Base-by-base conservation (phyloP, 2,888 invertebrate species). In the Hemaris fuciformis region DNA sequence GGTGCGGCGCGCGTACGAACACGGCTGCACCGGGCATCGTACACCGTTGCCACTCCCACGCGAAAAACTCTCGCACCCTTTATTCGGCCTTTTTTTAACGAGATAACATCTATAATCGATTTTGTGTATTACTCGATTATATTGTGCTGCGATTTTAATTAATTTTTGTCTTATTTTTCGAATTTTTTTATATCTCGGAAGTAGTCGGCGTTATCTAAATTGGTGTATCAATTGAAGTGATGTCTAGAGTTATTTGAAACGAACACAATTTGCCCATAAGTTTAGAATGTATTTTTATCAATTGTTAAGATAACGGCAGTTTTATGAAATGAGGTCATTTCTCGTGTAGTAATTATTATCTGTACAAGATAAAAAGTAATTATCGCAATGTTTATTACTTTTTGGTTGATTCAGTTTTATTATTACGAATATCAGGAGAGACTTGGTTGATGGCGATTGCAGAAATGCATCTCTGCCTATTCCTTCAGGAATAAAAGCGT, bases 41-140 rank as follows among this genome's bases (percentile, higher is more conserved):
- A n/a, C n/a, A n/a, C n/a, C n/a, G 38, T n/a, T 13, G 45, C 20
- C 42, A 59, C 43, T 59, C 58, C 58, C 58, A 59, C 58, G 25
- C 58, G 43, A 25, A 59, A 59, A 18, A 13, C n/a, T 27, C 48
- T 27, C 48, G 25, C 53, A 18, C 27, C 1, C 27, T 31, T 7
- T 1, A 31, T 27, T 8, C 3, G 18, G 3, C 8, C 27, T 18
- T 31, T 10, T 53, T 27, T 18, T 8, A 8, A 10, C 7, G 4
- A 27, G 10, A 53, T 31, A 18, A 27, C 8, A 53, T 53, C 27
- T 18, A 53, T 31, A 15, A 15, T 15, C 27, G 27, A 31, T 31
- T 23, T 18, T 43, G 43, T 43, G 10, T 43, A 43, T 8, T 43
- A 18, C 15, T 43, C 20, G 43, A 43, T 43, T 22, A 22, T 43